Base-by-base conservation (phyloP, 2,797 vertebrate genomes). In the Clarias platycephalus region DNA sequence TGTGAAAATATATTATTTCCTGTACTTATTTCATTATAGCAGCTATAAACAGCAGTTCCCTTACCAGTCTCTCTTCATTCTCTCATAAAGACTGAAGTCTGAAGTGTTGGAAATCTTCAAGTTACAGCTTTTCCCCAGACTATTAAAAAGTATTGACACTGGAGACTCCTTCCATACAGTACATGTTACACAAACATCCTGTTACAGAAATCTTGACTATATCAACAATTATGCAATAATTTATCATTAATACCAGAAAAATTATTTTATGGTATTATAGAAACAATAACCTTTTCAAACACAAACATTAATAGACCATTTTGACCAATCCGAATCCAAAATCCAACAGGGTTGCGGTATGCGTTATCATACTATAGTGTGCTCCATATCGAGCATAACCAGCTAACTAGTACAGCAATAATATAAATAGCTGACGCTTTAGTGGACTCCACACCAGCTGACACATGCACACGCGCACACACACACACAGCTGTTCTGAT, bases 381-480 rank as follows among this genome's bases (percentile, higher is more conserved):
- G 18, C 20, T 9, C 0, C 28, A 64, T 28, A 72, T 72, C 16
- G 1, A 13, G 81, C 1, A 44, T 40, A 60, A 63, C 26, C 26
- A 75, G 70, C 20, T 53, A 62, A 37, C 58, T 12, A 60, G 53
- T 72, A 44, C 16, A 53, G 80, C 80, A 55, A 49, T 53, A 80
- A 68, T 34, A 64, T 40, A 83, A 75, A 75, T 83, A 83, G 78
- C 78, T 49, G 40, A 80, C 4, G 62, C 8, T 49, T 78, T 83
- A 64, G 84, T 82, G 64, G 82, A 62, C 53, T 76, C 64, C 34
- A 20, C 60, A 34, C 71, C 79, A 83, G 81, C 81, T 83, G 81
- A 83, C 81, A 75, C 79, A 80, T 66, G 67, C 24, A 57, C 82
- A 75, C 60, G 77, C 72, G 77, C 62, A 66, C 83, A 67, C 77